Evolutionary conservation across 2,888 invertebrate species (phyloP), one percentile per base, ranked within the genome.

Genomic region (Dicyrtoma fusca): DNA sequence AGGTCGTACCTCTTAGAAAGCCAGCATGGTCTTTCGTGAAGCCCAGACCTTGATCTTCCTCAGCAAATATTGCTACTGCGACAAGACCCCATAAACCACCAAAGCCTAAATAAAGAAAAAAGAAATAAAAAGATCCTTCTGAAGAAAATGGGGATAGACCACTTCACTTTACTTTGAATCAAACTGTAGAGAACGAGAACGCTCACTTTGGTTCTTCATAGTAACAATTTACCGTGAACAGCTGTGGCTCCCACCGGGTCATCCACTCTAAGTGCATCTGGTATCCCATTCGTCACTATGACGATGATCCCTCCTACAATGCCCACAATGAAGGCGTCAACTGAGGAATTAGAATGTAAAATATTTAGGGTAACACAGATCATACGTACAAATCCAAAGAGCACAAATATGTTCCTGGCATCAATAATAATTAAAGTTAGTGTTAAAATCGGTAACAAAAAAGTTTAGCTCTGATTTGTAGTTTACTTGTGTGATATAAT

Each of bases 211-310:
- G n/a, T n/a, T n/a, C n/a, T n/a, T n/a, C n/a, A n/a, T n/a, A n/a
- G n/a, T n/a, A n/a, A 3, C 34, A 34, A 34, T n/a, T n/a, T n/a
- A 65, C 82, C 83, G 75, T 84, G 84, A 1, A 84, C 84, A 5
- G 85, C 80, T 1, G 84, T 82, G 1, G 85, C 85, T 6, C 84
- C 84, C 0, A 85, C 85, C 8, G 85, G 85, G 75, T 85, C 85
- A 76, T 85, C 85, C 3, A 85, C 82, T 57, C 82, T 79, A 4
- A 83, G 72, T 42, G 77, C 80, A 71, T 84, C 83, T 55, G 84
- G 76, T 44, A 84, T 66, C 0, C 82, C 82, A 13, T 81, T 79
- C 2, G 81, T 81, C 3, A 81, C 42, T 44, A 83, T 81, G 0
- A 83, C 79, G 1, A 83, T 73, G 1, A 81, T 25, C 1, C 82